phyloP scores from a whole-genome alignment of 1,140 invertebrate genomes.

The Paracyclopina nana region DNA sequence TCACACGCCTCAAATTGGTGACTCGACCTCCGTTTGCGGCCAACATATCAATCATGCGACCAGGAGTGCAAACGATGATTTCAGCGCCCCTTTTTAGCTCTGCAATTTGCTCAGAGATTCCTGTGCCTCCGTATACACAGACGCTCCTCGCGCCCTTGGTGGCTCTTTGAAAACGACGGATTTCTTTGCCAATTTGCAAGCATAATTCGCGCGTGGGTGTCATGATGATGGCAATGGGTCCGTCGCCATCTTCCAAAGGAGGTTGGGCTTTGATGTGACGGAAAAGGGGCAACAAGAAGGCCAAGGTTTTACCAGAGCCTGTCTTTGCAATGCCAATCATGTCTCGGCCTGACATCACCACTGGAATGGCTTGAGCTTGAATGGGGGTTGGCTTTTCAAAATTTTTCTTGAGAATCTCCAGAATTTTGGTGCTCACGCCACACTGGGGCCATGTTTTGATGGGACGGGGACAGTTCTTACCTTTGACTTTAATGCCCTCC shows the following conservation, averaged over 20 bases:
- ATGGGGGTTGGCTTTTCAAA: constrained; percentile 98
- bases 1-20: constrained; percentile 83
- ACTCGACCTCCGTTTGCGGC: constrained; percentile 87
- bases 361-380: constrained; percentile 88
- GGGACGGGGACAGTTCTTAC: constrained; percentile 75
- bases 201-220: constrained; percentile 94
- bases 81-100: constrained; percentile 90
- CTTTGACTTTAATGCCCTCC: constrained; percentile 41
- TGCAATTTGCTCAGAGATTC: constrained; percentile 88
- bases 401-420: constrained; percentile 77
- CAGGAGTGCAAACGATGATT: constrained; percentile 97
- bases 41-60: constrained; percentile 99
- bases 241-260: constrained; percentile 77
- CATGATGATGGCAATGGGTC: constrained; percentile 90
- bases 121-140: constrained; percentile 96
- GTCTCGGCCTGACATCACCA: constrained; percentile 88
- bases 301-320: constrained; percentile 94
- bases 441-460: constrained; percentile 96
- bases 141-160: constrained; percentile 57
- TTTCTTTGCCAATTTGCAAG: constrained; percentile 96
- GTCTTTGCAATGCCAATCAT: constrained; percentile 98
- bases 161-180: constrained; percentile 81
- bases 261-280: constrained; percentile 90
- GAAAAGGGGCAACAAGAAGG: constrained; percentile 96
- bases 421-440: constrained; percentile 86